Evolutionary conservation across 1,140 invertebrate species (phyloP).

Genomic region (Phenacoccus solenopsis): DNA sequence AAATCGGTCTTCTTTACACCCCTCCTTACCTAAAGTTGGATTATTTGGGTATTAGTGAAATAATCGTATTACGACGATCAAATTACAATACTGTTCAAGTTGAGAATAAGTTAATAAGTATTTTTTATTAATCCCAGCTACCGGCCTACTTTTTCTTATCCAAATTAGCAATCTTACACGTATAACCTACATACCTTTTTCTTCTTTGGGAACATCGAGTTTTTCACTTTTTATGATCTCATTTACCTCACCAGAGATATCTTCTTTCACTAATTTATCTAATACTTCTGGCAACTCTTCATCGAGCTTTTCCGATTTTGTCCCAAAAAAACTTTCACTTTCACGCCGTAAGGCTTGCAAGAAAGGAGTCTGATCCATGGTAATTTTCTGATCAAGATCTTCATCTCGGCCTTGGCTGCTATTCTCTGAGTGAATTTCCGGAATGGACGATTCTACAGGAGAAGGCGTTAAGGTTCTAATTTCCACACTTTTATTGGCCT

Average conservation of each 20-base stretch:
- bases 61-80: too few relatives aligned
- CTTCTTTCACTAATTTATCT: constrained; percentile 6
- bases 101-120: too few relatives aligned
- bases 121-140: too few relatives aligned
- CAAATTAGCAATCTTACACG: too few relatives aligned
- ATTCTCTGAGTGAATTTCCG: background rate
- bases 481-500: background rate
- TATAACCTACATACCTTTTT: background rate
- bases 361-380: background rate
- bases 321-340: background rate
- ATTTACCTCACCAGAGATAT: background rate
- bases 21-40: too few relatives aligned
- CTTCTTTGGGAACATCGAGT: background rate
- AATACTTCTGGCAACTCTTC: background rate
- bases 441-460: background rate
- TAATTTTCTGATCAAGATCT: background rate
- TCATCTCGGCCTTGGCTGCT: background rate
- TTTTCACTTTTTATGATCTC: background rate
- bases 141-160: too few relatives aligned
- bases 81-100: too few relatives aligned
- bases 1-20: too few relatives aligned
- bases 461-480: background rate
- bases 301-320: background rate
- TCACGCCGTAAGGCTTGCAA: background rate
- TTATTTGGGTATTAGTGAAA: too few relatives aligned